phyloP scores from a whole-genome alignment of 2,113 vertebrate species.

The Oxygymnocypris stewartii region DNA sequence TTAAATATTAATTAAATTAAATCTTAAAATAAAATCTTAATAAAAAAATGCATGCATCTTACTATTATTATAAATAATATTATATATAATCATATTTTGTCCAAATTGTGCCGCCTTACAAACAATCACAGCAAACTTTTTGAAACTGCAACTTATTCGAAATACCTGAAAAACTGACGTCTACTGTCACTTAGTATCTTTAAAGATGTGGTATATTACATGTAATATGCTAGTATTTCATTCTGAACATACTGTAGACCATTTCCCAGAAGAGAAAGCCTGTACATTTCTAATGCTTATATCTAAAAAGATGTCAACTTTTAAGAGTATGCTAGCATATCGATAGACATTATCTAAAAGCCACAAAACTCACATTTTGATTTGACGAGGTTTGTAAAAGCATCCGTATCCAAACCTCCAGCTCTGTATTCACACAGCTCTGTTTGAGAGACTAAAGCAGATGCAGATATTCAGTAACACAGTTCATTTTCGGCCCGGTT shows the following conservation, averaged over 20 bases:
- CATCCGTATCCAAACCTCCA: neutral
- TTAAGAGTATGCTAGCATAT: neutral
- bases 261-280: neutral
- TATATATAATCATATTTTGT: neutral
- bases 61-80: too few relatives aligned
- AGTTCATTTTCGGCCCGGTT: neutral
- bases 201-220: neutral
- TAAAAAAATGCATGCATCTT: too few relatives aligned
- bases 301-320: neutral
- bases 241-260: neutral
- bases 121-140: neutral
- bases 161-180: too few relatives aligned
- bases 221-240: neutral
- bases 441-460: neutral
- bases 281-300: slow-evolving; percentile 4
- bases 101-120: neutral
- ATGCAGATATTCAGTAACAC: neutral
- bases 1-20: neutral
- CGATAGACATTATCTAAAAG: slow-evolving; percentile 7
- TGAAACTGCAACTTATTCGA: neutral
- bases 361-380: slow-evolving; percentile 17
- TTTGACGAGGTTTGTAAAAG: neutral
- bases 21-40: too few relatives aligned
- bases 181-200: too few relatives aligned
- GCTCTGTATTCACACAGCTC: neutral